Evolutionary conservation across 2,797 vertebrate species (phyloP).

Genomic region (Pipistrellus nathusii): DNA sequence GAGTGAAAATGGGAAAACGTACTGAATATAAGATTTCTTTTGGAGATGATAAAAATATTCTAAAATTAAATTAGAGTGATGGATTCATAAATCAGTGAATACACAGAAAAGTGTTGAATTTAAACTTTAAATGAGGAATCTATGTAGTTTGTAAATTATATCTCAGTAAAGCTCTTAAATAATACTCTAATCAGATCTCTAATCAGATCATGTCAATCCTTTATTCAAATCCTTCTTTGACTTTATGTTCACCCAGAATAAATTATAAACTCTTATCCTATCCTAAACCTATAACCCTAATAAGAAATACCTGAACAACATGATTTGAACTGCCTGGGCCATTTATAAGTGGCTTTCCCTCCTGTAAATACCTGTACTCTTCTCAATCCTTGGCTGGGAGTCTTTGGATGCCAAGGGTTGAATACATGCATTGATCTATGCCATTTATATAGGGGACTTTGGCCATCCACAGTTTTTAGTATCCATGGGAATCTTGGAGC

Average conservation of each 20-base stretch:
- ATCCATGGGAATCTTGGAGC: background rate
- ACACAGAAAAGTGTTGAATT: background rate
- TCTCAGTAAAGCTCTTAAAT: background rate
- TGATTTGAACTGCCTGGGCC: background rate
- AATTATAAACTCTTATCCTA: background rate
- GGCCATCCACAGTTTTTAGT: background rate
- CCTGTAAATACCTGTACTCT: background rate
- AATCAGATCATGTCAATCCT: background rate
- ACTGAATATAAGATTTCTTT: background rate
- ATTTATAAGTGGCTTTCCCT: background rate
- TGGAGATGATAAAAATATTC: background rate
- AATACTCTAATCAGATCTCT: background rate
- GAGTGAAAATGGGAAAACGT: background rate
- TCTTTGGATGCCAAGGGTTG: background rate
- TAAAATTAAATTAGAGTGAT: conserved; percentile 11
- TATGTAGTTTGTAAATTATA: background rate
- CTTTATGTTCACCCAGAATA: background rate
- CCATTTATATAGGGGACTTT: background rate
- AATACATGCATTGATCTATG: background rate
- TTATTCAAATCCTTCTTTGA: background rate
- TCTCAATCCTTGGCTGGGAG: background rate
- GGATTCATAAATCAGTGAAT: background rate
- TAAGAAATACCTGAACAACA: background rate
- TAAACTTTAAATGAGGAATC: background rate
- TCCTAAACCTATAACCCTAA: background rate